Base-by-base conservation (phyloP, 2,888 invertebrate genomes). In the Drosophila sordidula region DNA sequence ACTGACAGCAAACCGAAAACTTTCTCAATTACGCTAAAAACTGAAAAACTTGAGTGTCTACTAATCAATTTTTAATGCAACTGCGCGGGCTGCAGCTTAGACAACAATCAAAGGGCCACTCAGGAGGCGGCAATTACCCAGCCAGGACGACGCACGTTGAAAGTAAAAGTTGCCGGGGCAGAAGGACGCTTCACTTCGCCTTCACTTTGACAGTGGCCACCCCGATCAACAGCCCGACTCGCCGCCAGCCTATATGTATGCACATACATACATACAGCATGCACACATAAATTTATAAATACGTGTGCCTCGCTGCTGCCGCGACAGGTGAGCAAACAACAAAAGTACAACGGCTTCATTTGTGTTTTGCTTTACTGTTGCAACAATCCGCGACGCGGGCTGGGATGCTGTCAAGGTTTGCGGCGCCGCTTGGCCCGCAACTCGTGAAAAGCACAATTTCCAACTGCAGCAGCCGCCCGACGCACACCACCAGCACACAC, bases 381-480 rank as follows among this genome's bases (percentile, higher is more conserved):
- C 71, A 79, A 70, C 70, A 70, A 61, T 58, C 49, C 64, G 64
- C 68, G 57, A 57, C 66, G 58, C 58, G 56, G 38, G 16, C 46
- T 44, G 67, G 58, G 63, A 32, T 59, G 56, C 62, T 74, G 73
- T 59, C 80, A 71, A 80, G 80, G 77, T 77, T 64, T 66, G 70
- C 29, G 39, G 46, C 47, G 63, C 51, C 57, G 70, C 68, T 70
- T 76, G 59, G 67, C 58, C 67, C 64, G 68, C 63, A 56, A 70
- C 72, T 68, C 55, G 73, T 58, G 36, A 81, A 81, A 81, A 81
- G 81, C 83, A 78, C 82, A 83, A 46, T 82, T 78, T 66, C 25
- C 50, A 46, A 38, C 50, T 59, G 61, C 69, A 63, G 39, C 56
- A 42, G 41, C 42, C 39, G 55, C 46, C 32, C 8, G 26, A 29